Percentiles rank a stretch among this genome's conserved stretches.
Conservation (phyloP, 2,888 invertebrate genomes). For the Calephelis perditalis region DNA sequence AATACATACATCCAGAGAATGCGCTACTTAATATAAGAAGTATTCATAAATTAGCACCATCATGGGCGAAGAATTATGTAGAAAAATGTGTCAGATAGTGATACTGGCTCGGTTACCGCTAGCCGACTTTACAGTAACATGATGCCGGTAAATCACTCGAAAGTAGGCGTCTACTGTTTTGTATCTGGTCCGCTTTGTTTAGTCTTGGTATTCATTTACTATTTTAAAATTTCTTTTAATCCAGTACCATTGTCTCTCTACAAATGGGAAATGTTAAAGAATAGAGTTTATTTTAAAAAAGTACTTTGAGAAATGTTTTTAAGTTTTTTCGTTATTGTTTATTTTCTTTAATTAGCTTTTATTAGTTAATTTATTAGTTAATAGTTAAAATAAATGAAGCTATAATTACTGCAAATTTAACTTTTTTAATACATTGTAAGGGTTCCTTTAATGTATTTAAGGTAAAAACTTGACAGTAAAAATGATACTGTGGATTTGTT, state of each 20-base stretch:
- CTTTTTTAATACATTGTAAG: too few species aligned
- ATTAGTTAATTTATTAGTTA: too few species aligned
- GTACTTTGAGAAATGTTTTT: background rate
- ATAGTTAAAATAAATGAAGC: too few species aligned
- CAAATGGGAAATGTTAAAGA: slow-evolving; percentile 3
- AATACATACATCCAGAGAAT: too few species aligned
- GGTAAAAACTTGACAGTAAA: too few species aligned
- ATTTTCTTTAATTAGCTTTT: too few species aligned
- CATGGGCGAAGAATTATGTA: slow-evolving; percentile 8
- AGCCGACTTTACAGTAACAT: slow-evolving; percentile 46
- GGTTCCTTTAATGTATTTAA: too few species aligned
- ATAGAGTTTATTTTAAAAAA: slow-evolving; percentile 2
- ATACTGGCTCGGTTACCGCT: slow-evolving; percentile 38
- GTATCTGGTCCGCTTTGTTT: slow-evolving; percentile 25
- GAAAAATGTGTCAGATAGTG: slow-evolving; percentile 29
- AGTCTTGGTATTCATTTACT: slow-evolving; percentile 10
- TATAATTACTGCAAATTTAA: too few species aligned
- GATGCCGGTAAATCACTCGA: slow-evolving; percentile 50
- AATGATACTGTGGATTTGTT: too few species aligned
- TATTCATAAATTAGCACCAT: background rate
- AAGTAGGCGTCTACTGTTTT: slow-evolving; percentile 41
- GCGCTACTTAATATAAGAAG: too few species aligned
- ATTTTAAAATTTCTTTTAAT: slow-evolving; percentile 11
- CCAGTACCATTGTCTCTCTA: background rate
- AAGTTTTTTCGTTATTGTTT: too few species aligned